phyloP scores from a whole-genome alignment of 1,140 invertebrate species.

The Harpegnathos saltator region DNA sequence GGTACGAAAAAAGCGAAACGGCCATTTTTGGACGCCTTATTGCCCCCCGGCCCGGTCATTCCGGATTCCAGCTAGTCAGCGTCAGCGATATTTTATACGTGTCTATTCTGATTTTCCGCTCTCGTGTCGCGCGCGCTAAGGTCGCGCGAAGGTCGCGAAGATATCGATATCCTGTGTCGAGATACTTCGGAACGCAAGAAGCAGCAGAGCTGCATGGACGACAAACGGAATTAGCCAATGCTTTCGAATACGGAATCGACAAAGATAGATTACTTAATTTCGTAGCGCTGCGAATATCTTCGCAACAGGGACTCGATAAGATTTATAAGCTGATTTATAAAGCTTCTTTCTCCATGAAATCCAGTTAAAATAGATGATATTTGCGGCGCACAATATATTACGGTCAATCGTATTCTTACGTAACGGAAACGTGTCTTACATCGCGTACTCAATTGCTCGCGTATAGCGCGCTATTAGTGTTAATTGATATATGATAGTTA shows the following conservation, averaged over 20 bases:
- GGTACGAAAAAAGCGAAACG: neutral
- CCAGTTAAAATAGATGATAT: neutral
- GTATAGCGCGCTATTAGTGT: neutral
- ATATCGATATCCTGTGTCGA: slow-evolving; percentile 11
- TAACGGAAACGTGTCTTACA: no score
- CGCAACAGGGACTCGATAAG: neutral
- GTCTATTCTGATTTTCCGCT: neutral
- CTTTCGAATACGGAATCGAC: neutral
- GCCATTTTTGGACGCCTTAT: neutral
- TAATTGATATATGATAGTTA: slow-evolving; percentile 4
- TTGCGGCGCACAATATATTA: no score
- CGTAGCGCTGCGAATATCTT: neutral
- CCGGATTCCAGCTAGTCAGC: neutral
- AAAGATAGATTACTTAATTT: slow-evolving; percentile 5
- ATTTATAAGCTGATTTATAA: neutral
- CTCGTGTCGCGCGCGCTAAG: neutral
- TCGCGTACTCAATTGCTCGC: no score
- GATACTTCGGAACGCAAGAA: neutral
- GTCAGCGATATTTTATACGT: neutral
- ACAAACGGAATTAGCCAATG: neutral
- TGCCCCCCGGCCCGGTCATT: slow-evolving; percentile 18
- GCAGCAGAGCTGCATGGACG: neutral
- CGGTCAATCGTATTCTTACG: no score
- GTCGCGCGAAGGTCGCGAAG: neutral
- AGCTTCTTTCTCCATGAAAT: neutral